Base-by-base conservation (phyloP, 2,888 invertebrate genomes). In the Lithophane ornitopus region DNA sequence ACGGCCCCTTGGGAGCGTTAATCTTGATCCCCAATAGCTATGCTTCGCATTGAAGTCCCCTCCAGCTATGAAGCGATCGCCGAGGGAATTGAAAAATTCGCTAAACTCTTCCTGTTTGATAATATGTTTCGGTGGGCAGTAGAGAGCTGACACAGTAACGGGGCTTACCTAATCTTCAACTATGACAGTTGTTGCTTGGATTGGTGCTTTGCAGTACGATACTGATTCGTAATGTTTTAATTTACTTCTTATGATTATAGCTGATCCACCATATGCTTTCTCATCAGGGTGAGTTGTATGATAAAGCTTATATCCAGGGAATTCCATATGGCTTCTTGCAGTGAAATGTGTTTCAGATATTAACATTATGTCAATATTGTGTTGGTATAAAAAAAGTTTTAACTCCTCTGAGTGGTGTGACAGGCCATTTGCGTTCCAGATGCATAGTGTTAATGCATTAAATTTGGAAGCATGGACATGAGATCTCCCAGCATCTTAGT, bases 221-320 rank as follows among this genome's bases (percentile, higher is more conserved):
- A 66, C 52, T 22, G 52, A 66, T 52, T 49, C 34, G 14, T 52
- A 66, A 34, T 66, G 66, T 39, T 34, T 66, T 52, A 66, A 22
- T 52, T 39, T 66, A 2, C 22, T 66, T 22, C 34, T 52, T 4
- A 66, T 66, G 12, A 52, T 49, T 46, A 12, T 46, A 4, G 41
- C 67, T n/a, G 54, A 67, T 54, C 54, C 39, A n/a, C 67, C 54
- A 14, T 44, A 0, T 14, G 44, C 44, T 44, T 44, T 44, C 44
- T 14, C 44, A 44, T 44, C 44, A 44, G 6, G 41, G 22, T 12
- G 22, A 22, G n/a, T 54, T n/a, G 11, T n/a, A 54, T 54, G n/a
- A 54, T 54, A n/a, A 54, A n/a, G n/a, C n/a, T 54, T 54, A n/a
- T 54, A n/a, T 54, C 54, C 11, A 54, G 54, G n/a, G n/a, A 54